Conservation (phyloP, 2,113 vertebrate genomes). For the Peromyscus leucopus region DNA sequence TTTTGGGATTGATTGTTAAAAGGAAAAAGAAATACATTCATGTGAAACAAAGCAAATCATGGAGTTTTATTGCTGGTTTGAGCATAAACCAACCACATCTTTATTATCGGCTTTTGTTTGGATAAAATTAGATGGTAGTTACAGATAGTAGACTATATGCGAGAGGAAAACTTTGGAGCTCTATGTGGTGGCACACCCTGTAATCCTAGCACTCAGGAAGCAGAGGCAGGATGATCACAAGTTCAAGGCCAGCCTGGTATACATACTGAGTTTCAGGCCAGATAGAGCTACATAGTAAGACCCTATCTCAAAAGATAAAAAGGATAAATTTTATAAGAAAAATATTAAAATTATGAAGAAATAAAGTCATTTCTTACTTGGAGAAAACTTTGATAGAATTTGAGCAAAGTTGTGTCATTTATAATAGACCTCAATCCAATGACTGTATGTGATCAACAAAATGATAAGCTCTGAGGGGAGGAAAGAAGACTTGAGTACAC, state of each 20-base stretch:
- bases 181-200: background rate
- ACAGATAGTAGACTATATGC: background rate
- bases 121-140: conserved; percentile 32
- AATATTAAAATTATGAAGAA: conserved; percentile 44
- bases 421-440: conserved; percentile 14
- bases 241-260: background rate
- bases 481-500: conserved; percentile 37
- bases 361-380: background rate
- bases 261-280: background rate
- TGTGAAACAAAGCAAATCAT: conserved; percentile 34
- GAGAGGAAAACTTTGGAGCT: background rate
- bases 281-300: background rate
- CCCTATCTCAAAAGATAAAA: background rate
- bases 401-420: conserved; percentile 41
- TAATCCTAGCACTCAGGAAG: background rate
- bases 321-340: background rate
- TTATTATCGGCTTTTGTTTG: conserved; percentile 49
- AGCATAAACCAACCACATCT: background rate
- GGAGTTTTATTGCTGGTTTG: conserved; percentile 24
- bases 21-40: conserved; percentile 43
- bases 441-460: conserved; percentile 48
- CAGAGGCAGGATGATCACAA: background rate
- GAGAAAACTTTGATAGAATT: conserved; percentile 44
- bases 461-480: background rate
- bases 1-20: conserved; percentile 40